phyloP scores from a whole-genome alignment of 64 coral and sea anemone species.

The Pocillopora verrucosa region DNA sequence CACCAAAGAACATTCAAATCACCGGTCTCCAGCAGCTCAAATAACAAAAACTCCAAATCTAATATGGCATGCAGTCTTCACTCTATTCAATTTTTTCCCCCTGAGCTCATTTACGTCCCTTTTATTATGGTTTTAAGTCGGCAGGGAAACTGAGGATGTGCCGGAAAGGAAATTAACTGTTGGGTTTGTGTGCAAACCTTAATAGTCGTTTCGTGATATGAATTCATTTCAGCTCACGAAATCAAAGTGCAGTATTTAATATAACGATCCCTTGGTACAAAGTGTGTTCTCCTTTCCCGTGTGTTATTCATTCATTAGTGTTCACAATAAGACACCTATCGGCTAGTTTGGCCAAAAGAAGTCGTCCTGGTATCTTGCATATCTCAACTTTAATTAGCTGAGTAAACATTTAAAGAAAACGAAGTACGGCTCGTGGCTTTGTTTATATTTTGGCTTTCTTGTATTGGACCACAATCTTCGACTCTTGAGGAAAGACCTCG shows the following conservation, averaged over 20 bases:
- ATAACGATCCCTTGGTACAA: not conserved
- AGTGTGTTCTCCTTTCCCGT: not conserved
- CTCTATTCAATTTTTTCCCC: not conserved
- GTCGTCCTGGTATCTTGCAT: not conserved
- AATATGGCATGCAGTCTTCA: not conserved
- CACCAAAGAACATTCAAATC: not conserved
- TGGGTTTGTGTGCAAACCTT: not conserved
- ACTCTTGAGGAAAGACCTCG: not conserved
- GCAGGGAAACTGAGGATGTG: not conserved
- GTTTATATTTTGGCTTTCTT: slow-evolving; percentile 21
- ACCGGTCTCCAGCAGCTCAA: not conserved
- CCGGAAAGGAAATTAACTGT: not conserved
- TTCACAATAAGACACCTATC: not conserved
- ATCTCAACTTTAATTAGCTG: not conserved
- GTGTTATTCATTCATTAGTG: not conserved
- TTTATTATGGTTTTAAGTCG: not conserved
- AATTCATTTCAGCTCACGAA: not conserved
- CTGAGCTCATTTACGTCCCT: not conserved
- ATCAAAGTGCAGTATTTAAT: not conserved
- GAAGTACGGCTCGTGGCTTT: slow-evolving; percentile 5
- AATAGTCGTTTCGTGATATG: not conserved
- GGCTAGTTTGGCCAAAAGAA: not conserved
- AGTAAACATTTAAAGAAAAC: slow-evolving; percentile 12
- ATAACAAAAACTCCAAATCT: not conserved
- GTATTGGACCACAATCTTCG: not conserved